Evolutionary conservation across 2,797 vertebrate genomes (phyloP).

Genomic region (Rachycentron canadum): DNA sequence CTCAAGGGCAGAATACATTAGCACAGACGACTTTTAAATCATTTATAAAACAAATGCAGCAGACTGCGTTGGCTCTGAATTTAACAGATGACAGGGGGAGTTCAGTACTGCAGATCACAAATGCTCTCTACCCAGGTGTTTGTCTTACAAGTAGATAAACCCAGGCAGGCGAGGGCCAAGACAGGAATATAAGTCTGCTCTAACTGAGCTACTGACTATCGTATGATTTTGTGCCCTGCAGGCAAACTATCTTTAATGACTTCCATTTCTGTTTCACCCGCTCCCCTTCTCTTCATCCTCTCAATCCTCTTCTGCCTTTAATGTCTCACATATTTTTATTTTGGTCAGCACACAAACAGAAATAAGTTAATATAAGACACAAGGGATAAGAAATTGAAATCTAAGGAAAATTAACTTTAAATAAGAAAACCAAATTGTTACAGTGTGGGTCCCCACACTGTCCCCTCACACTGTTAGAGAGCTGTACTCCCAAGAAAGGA

Average conservation of each 20-base stretch:
- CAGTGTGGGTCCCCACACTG: neutral
- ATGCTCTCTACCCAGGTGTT: slow-evolving; percentile 42
- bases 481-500: slow-evolving; percentile 60
- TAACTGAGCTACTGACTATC: slow-evolving; percentile 27
- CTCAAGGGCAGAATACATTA: slow-evolving; percentile 62
- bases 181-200: slow-evolving; percentile 14
- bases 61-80: slow-evolving; percentile 11
- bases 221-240: slow-evolving; percentile 34
- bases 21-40: slow-evolving; percentile 56
- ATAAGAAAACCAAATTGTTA: slow-evolving; percentile 14
- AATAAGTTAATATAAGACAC: neutral
- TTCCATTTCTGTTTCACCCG: slow-evolving; percentile 54
- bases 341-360: slow-evolving; percentile 15
- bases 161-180: neutral
- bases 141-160: slow-evolving; percentile 42
- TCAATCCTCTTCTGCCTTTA: neutral
- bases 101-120: slow-evolving; percentile 34
- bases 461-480: neutral
- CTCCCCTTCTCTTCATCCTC: slow-evolving; percentile 26
- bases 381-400: neutral
- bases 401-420: slow-evolving; percentile 9
- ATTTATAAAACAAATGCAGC: slow-evolving; percentile 66
- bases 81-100: slow-evolving; percentile 27
- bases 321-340: slow-evolving; percentile 2
- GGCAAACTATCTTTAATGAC: slow-evolving; percentile 54